Base-by-base conservation (phyloP, 2,797 vertebrate genomes). In the Hippoglossus hippoglossus region DNA sequence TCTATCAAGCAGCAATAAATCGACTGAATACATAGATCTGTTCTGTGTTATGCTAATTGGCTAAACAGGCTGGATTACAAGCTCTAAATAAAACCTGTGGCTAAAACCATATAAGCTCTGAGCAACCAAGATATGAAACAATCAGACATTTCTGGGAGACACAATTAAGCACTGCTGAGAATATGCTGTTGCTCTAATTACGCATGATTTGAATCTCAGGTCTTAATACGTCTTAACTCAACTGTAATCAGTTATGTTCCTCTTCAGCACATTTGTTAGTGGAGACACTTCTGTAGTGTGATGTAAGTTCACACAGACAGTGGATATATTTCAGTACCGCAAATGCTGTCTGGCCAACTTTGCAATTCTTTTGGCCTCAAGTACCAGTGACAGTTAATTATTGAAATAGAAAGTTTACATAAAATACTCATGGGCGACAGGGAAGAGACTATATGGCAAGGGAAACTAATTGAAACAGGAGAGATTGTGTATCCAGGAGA, bases 171-270 rank as follows among this genome's bases (percentile, higher is more conserved):
- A 0, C 22, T n/a, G 22, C 54, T 39, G 34, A 51, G 71, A 58
- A n/a, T 13, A 61, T 39, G 59, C 19, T 31, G 21, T 25, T 55
- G 6, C 52, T 61, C 46, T 57, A 58, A 71, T 67, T 71, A 54
- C 22, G 18, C 10, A 54, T 34, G 22, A 73, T 66, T 15, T 54
- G 2, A 66, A 58, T 79, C 52, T 56, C 2, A 28, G 54, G 34
- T 63, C 26, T 52, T 56, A 28, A 71, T 56, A 39, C 16, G 39
- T 65, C 46, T 58, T n/a, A 10, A 36, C 24, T 67, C 46, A 31
- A 4, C 56, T 54, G 47, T 53, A 44, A 64, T 67, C 71, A 24
- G 36, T 22, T 21, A 15, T 28, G 53, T 46, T 50, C 1, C 2
- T 56, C 57, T 56, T 22, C 5, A 51, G 19, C 21, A 15, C 24